Percentiles rank a stretch among this genome's conserved stretches.
Evolutionary conservation across 2,113 vertebrate species (phyloP).

Genomic region (Hyla sarda): DNA sequence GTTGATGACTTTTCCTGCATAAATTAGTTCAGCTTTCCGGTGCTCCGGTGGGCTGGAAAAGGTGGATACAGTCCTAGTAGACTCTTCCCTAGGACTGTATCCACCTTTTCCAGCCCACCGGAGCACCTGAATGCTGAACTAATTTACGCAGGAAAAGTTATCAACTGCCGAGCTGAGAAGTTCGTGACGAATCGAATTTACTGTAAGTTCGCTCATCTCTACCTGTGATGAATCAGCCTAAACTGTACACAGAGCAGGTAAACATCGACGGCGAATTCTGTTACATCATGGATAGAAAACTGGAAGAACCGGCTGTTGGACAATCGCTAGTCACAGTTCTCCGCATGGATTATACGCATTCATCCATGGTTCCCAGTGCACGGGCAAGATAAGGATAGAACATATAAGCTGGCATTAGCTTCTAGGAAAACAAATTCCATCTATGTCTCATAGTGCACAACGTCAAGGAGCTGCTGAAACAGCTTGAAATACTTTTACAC

Average conservation of each 20-base stretch:
- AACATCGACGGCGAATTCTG: not conserved
- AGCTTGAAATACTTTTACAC: not conserved
- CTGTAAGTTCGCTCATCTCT: too few species aligned
- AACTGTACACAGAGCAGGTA: not conserved
- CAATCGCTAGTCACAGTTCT: not conserved
- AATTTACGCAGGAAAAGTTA: too few species aligned
- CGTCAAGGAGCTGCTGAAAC: not conserved
- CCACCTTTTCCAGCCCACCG: too few species aligned
- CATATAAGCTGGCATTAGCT: not conserved
- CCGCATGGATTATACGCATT: not conserved
- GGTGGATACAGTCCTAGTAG: too few species aligned
- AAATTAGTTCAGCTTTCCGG: too few species aligned
- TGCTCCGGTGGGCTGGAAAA: too few species aligned
- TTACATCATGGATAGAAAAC: not conserved
- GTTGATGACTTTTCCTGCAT: too few species aligned
- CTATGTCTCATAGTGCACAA: not conserved
- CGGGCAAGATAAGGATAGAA: too few species aligned
- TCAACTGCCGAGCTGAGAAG: too few species aligned
- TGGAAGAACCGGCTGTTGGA: slow-evolving; percentile 19
- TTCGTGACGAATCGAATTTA: too few species aligned
- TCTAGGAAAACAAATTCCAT: not conserved
- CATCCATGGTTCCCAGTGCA: not conserved
- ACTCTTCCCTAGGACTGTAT: too few species aligned
- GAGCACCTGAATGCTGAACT: too few species aligned
- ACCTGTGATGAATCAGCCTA: not conserved